Base-by-base conservation (phyloP, 2,797 vertebrate species). In the Gymnoscopelus microlampas region DNA sequence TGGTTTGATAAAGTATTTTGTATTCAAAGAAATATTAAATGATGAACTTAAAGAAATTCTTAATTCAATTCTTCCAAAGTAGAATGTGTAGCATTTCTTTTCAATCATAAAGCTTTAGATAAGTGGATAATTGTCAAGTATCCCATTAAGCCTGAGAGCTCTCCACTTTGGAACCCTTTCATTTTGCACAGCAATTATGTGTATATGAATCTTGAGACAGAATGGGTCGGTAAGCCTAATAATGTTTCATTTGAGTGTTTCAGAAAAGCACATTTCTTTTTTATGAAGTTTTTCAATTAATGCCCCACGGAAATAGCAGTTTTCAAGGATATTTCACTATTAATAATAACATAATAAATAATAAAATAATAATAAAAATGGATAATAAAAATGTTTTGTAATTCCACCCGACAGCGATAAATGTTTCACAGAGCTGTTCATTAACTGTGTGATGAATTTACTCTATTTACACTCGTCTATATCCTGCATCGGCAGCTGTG, bases 391-490 rank as follows among this genome's bases (percentile, higher is more conserved):
- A 39, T 5, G 19, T 19, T 19, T 19, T 19, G 19, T 19, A 5
- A 39, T 39, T 39, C 1, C 35, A 39, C 5, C 35, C 7, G 35
- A 5, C 35, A 6, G 35, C 35, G 35, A 39, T 8, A 39, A 5
- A 39, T 39, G 35, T 39, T 39, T 8, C 5, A 39, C 39, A 44
- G 50, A 75, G n/a, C 12, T 19, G 57, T 57, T 77, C 44, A 81
- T 74, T 72, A 77, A 10, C 47, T 68, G 39, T 59, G 61, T 63
- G 59, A 78, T 72, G 32, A 53, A 29, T 70, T 80, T 13, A 63
- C n/a, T 15, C 79, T 65, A 59, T 82, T 83, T 71, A 68, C 29
- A 65, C 63, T 75, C 1, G 81, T 65, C 68, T 81, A 10, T 73
- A 70, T 68, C 59, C 39, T 58, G 71, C 44, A 74, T 60, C 61